Conservation (phyloP, 1,140 invertebrate genomes). For the Wiebesia pumilae region DNA sequence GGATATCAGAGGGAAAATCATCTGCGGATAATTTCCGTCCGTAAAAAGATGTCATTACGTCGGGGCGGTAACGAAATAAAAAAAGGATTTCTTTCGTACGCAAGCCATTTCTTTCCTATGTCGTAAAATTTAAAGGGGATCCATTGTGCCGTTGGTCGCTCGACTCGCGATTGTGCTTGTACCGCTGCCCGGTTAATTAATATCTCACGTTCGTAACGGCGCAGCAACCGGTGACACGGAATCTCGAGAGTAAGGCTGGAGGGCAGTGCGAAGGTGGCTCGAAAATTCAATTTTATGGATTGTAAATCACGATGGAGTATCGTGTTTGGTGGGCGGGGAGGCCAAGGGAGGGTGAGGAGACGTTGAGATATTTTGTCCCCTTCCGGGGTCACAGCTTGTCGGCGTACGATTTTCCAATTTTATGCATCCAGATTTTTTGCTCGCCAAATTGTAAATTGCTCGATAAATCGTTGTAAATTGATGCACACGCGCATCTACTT, state of each 20-base stretch:
- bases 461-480: conserved; percentile 36
- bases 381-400: conserved; percentile 48
- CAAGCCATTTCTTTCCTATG: conserved; percentile 11
- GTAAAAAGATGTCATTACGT: neutral
- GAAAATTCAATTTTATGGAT: conserved; percentile 52
- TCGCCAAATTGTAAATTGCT: too few species aligned
- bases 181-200: conserved; percentile 50
- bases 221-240: neutral
- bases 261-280: conserved; percentile 25
- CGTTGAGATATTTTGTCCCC: conserved; percentile 50
- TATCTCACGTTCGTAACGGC: conserved; percentile 51
- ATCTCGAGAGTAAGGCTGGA: neutral
- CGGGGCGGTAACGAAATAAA: neutral
- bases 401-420: conserved; percentile 3
- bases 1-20: neutral
- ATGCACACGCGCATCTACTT: neutral
- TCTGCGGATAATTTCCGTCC: neutral
- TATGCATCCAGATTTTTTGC: neutral
- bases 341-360: neutral
- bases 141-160: conserved; percentile 32
- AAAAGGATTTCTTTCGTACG: neutral
- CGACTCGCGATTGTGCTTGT: conserved; percentile 5
- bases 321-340: neutral
- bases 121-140: conserved; percentile 25
- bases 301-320: conserved; percentile 44